Base-by-base conservation (phyloP, 2,888 invertebrate species). In the Troides oblongomaculatus region DNA sequence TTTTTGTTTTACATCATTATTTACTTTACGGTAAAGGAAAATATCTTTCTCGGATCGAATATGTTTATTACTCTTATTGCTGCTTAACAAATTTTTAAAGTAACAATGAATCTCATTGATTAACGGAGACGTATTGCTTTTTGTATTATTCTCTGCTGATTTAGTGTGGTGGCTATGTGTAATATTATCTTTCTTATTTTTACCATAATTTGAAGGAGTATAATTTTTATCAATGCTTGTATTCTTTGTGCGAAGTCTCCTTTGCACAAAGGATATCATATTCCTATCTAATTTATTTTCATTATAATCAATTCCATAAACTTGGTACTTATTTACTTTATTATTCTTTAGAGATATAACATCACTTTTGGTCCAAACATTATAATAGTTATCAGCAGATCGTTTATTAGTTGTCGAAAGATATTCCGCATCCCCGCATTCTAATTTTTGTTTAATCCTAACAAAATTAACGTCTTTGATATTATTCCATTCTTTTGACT, bases 41-140 rank as follows among this genome's bases (percentile, higher is more conserved):
- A 18, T 12, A n/a, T 65, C 17, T 50, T 59, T 21, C 30, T 23
- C 36, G 23, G 43, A 14, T 25, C 18, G 1, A 58, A 50, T 61
- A n/a, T 46, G n/a, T 53, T 36, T 60, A 18, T 61, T 39, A 60
- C 50, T n/a, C 12, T 66, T 53, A 36, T 46, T 66, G 23, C n/a
- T 36, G 25, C 60, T 50, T 60, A 66, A 60, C 30, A 66, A 53
- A 36, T 23, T 14, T 14, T 66, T 30, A 53, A 66, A 53, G 21
- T 53, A 53, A 60, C 50, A 25, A 21, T 60, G 25, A 21, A 66
- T 66, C 23, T 66, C 66, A 8, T 53, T 50, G 36, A 21, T 60
- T 12, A 59, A 36, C 25, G 46, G 4, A 43, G 25, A 46, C 25
- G 25, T 17, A 14, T 65, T 46, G 59, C n/a, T 57, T n/a, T 57